Percentiles rank a stretch among this genome's conserved stretches.
Evolutionary conservation across 2,113 vertebrate genomes (phyloP).

Genomic region (Plecotus auritus): DNA sequence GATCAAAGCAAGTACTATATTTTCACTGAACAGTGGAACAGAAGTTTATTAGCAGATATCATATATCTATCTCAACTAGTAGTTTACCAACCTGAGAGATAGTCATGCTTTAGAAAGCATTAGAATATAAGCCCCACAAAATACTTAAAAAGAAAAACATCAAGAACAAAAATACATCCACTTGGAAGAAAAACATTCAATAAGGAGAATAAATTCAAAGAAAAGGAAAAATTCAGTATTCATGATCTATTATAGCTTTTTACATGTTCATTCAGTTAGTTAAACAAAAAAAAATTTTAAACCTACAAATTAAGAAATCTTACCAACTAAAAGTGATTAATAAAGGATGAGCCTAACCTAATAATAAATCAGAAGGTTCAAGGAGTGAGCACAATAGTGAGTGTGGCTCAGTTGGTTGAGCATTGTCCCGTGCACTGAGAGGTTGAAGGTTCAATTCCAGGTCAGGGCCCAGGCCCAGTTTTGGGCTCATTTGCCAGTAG

Average conservation of each 20-base stretch:
- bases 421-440: too few species aligned
- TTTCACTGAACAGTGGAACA: not conserved
- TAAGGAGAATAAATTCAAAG: not conserved
- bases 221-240: not conserved
- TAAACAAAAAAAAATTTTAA: not conserved
- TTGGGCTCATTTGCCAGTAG: too few species aligned
- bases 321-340: not conserved
- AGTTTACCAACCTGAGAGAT: not conserved
- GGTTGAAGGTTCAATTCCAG: too few species aligned
- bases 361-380: not conserved
- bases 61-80: not conserved
- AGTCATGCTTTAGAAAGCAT: not conserved
- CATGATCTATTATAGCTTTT: not conserved
- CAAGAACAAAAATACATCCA: not conserved
- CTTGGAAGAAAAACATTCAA: not conserved
- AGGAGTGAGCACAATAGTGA: not conserved
- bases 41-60: not conserved
- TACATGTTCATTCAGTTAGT: not conserved
- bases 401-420: not conserved
- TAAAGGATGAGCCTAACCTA: not conserved
- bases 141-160: not conserved
- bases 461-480: too few species aligned
- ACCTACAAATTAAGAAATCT: not conserved
- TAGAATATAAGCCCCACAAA: not conserved
- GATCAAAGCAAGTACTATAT: not conserved